phyloP scores from a whole-genome alignment of 2,888 invertebrate genomes.

The Acleris laterana region DNA sequence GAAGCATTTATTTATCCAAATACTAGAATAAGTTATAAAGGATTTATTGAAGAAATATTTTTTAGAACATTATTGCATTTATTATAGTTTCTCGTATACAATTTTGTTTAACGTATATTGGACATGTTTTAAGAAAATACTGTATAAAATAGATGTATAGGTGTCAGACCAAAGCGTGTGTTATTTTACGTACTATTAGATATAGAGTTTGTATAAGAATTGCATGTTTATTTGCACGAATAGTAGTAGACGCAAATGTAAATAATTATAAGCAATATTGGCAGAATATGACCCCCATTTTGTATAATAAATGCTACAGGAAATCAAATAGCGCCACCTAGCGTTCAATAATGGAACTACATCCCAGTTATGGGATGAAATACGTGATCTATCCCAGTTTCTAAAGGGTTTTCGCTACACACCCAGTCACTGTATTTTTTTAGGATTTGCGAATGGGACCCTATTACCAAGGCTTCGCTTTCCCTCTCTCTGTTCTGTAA shows the following conservation, averaged over 20 bases:
- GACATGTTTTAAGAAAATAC: not conserved
- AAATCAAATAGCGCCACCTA: no score
- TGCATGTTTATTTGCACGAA: constrained; percentile 22
- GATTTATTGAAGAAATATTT: constrained; percentile 20
- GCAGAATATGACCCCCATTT: not conserved
- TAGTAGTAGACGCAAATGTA: constrained; percentile 18
- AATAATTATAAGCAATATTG: constrained; percentile 4
- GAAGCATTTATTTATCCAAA: constrained; percentile 32
- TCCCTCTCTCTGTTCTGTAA: no score
- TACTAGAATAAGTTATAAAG: constrained; percentile 24
- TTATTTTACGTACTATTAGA: constrained; percentile 9
- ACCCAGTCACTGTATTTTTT: no score
- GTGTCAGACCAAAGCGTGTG: constrained; percentile 26
- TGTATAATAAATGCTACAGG: no score
- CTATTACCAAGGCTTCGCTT: no score
- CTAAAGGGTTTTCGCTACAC: no score
- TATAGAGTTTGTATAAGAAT: constrained; percentile 14
- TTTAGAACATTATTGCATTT: constrained; percentile 28
- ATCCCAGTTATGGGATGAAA: no score
- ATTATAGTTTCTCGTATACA: constrained; percentile 5
- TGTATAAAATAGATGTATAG: not conserved
- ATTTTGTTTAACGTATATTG: constrained; percentile 1
- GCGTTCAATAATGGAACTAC: no score
- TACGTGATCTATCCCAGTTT: no score
- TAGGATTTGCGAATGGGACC: no score